Evolutionary conservation across 2,888 invertebrate genomes (phyloP), one percentile per base, ranked within the genome.

Genomic region (Hyppa rectilinea): DNA sequence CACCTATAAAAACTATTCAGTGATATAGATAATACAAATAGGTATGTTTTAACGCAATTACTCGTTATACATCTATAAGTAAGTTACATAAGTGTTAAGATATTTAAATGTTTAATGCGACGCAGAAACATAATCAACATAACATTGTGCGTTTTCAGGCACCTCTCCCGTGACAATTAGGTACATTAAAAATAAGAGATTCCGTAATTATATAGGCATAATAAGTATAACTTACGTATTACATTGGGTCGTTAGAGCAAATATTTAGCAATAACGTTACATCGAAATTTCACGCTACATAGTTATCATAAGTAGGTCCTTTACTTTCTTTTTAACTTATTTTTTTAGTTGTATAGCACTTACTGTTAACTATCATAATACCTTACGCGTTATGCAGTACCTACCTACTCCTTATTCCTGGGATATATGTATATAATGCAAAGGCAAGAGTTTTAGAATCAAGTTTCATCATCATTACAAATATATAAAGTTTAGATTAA

Each of bases 391-490:
- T 59, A n/a, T n/a, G n/a, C n/a, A n/a, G n/a, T n/a, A n/a, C n/a
- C n/a, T n/a, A n/a, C n/a, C n/a, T n/a, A n/a, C n/a, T n/a, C n/a
- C 55, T 38, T 55, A 69, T 58, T 38, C 34, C 17, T 50, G 52
- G 69, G 38, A 75, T 47, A 65, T 68, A 50, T 62, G 29, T 59
- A 68, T 59, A 68, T 59, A 59, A 53, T 61, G 80, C 49, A 59
- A 74, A 77, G 75, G 80, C 75, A 68, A 50, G 56, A 43, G n/a
- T 53, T 79, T 80, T 68, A 75, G 80, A 80, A 80, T 80, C 17
- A 17, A 29, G 45, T 60, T 43, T 43, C 43, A 61, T 68, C 36
- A 59, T 50, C 23, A 49, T 64, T 80, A 80, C 43, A 64, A 65
- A 65, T 75, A 34, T 63, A 63, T 52, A 56, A 52, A 64, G 29